These are phyloP conservation scores for Elgaria multicarinata DNA, from an alignment of 2,113 vertebrate genomes.

Conservation along the genomic window DNA sequence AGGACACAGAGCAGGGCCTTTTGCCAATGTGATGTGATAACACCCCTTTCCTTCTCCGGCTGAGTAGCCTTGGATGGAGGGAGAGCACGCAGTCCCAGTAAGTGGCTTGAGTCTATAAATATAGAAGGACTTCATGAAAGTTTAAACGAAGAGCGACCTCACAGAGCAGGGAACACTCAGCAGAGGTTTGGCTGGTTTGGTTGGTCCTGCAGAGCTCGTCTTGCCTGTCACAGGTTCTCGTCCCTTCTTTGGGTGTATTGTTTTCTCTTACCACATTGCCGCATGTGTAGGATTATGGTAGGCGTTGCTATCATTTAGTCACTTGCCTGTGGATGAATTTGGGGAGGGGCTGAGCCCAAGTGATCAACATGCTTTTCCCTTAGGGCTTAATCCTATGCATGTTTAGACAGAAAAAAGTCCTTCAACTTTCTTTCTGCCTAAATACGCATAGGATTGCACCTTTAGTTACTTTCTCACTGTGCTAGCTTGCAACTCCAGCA, in stretches of 20 bases:
- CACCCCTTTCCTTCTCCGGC: not conserved
- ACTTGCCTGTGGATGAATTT: not conserved
- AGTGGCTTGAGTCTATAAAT: not conserved
- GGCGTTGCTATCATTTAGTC: not conserved
- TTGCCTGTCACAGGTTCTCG: not conserved
- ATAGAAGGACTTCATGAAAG: not conserved
- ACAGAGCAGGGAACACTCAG: not conserved
- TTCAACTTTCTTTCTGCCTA: too few species aligned
- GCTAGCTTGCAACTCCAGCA: not conserved
- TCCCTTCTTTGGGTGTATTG: not conserved
- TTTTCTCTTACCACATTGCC: not conserved
- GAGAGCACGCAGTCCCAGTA: not conserved
- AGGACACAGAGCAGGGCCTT: not conserved
- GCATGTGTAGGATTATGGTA: not conserved
- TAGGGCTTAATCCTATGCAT: not conserved
- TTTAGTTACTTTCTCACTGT: not conserved
- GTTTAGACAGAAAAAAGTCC: not conserved
- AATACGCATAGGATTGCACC: too few species aligned
- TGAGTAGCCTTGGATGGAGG: not conserved
- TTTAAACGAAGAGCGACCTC: not conserved
- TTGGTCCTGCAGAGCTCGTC: not conserved
- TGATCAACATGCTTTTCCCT: not conserved
- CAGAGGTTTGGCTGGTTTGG: not conserved
- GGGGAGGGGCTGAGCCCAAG: not conserved
- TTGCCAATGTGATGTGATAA: not conserved